These are phyloP conservation scores for Catamblyrhynchus diadema DNA, from an alignment of 2,797 vertebrate species.

Conservation along the genomic window DNA sequence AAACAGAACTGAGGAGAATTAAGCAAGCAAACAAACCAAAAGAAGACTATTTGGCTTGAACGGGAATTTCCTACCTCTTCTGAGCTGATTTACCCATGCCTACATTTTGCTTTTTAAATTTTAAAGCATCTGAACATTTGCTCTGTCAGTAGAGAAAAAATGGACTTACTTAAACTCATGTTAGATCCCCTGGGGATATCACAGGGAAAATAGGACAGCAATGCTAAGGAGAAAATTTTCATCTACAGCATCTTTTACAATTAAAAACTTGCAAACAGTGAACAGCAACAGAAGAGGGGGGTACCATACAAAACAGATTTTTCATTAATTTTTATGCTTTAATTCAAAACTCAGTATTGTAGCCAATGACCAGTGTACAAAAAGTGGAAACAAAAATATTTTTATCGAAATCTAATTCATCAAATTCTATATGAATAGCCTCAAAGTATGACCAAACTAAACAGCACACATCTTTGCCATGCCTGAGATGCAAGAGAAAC, in stretches of 20 bases:
- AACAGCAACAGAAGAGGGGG: not conserved
- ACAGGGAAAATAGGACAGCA: constrained; percentile 65
- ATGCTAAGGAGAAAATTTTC: constrained; percentile 30
- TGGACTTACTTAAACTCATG: constrained; percentile 64
- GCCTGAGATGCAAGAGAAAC: not conserved
- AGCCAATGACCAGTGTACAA: not conserved
- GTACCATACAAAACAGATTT: not conserved
- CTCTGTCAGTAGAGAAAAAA: constrained; percentile 61
- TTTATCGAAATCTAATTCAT: not conserved
- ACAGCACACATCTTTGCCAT: not conserved
- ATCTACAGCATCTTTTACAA: constrained; percentile 52
- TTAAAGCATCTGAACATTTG: constrained; percentile 67
- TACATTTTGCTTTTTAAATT: constrained; percentile 63
- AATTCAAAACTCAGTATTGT: not conserved
- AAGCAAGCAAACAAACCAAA: not conserved
- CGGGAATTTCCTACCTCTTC: not conserved
- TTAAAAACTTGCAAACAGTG: constrained; percentile 26
- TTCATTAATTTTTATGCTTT: not conserved
- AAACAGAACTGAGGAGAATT: not conserved
- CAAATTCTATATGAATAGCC: not conserved
- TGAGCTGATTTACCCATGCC: not conserved
- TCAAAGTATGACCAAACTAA: not conserved
- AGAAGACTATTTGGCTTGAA: not conserved
- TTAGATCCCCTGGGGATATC: constrained; percentile 42
- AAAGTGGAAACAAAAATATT: not conserved